Evolutionary conservation across 2,113 vertebrate genomes (phyloP).

Genomic region (Garra rufa): DNA sequence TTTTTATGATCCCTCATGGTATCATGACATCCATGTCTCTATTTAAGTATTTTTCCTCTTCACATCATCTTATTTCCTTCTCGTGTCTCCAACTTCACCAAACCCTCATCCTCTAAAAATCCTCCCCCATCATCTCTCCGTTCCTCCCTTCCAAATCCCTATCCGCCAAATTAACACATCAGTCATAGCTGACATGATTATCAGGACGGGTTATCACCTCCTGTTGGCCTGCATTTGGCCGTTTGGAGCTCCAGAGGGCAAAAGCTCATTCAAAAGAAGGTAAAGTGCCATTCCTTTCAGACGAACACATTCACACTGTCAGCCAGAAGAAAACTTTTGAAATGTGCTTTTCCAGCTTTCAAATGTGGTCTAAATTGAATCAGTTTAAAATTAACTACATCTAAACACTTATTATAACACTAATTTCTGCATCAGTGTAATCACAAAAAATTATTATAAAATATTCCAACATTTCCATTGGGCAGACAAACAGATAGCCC

Average conservation of each 20-base stretch:
- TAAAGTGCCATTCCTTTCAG: neutral
- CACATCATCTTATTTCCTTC: neutral
- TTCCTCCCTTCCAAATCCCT: neutral
- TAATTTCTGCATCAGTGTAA: neutral
- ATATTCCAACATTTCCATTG: neutral
- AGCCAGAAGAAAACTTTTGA: neutral
- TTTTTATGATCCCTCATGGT: neutral
- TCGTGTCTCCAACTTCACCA: neutral
- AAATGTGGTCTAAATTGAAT: neutral
- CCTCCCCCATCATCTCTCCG: neutral
- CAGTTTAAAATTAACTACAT: neutral
- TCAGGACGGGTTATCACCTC: neutral
- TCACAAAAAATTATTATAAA: neutral
- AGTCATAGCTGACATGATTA: constrained; percentile 9
- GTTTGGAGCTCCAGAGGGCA: neutral
- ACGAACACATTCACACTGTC: neutral
- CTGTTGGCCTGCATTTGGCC: neutral
- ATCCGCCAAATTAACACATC: neutral
- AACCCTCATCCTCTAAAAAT: constrained; percentile 12
- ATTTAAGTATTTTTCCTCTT: neutral
- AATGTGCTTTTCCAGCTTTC: neutral
- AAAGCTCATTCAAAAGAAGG: neutral
- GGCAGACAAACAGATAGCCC: too few relatives aligned
- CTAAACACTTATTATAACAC: neutral
- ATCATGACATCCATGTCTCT: neutral